Conservation (phyloP, 35 echinoderm and acorn worm genomes). For the Chiridota heheva region DNA sequence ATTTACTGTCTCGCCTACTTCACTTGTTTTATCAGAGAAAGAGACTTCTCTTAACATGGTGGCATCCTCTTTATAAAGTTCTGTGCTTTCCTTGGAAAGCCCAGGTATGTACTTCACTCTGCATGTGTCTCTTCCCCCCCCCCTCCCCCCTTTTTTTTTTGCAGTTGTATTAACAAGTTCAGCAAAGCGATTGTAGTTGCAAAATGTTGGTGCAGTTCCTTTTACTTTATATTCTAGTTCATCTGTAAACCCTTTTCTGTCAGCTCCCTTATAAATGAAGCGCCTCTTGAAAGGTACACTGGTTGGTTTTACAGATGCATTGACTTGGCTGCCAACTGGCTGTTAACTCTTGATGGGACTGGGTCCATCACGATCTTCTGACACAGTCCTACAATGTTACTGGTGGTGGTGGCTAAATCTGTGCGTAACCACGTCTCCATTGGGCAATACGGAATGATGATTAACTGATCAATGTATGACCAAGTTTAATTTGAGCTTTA, state of each 20-base stretch:
- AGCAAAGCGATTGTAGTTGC: neutral
- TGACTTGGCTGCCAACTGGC: conserved; percentile 39
- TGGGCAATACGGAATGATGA: conserved; percentile 26
- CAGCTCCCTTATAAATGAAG: conserved; percentile 52
- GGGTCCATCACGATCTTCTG: conserved; percentile 35
- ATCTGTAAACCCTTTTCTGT: conserved; percentile 25
- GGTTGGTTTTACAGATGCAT: conserved; percentile 3
- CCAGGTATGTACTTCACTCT: conserved; percentile 15
- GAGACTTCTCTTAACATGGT: neutral
- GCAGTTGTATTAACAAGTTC: conserved; percentile 7
- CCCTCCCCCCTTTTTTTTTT: neutral
- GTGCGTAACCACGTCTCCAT: conserved; percentile 50
- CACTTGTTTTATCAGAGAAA: conserved; percentile 1
- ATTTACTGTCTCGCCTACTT: neutral
- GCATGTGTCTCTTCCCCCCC: too few species aligned
- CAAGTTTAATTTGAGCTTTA: too few species aligned
- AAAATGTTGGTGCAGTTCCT: neutral
- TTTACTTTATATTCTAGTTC: conserved; percentile 13
- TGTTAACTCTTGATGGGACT: conserved; percentile 19
- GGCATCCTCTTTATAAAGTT: neutral
- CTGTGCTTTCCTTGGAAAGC: conserved; percentile 11
- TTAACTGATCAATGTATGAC: too few species aligned
- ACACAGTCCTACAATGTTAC: neutral
- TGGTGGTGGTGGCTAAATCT: conserved; percentile 21
- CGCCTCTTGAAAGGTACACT: conserved; percentile 18